Evolutionary conservation across 1,140 invertebrate species (phyloP), one percentile per base, ranked within the genome.

Genomic region (Saxidomus purpurata): DNA sequence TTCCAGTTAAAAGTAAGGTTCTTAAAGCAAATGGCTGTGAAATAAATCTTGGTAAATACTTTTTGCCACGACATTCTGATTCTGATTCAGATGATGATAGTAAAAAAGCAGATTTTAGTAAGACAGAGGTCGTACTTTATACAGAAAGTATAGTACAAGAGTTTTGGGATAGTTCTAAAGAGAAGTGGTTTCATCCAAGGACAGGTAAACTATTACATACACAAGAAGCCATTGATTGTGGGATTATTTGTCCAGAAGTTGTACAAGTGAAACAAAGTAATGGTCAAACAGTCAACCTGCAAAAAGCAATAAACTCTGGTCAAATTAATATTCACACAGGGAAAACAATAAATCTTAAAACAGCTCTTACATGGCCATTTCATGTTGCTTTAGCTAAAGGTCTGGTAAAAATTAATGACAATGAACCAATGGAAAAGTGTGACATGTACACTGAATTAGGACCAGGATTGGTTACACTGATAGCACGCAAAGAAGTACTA

Each of bases 191-290:
- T 85, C 98, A 99, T 96, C 98, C 98, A 4, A 96, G 97, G 55
- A 98, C 97, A 25, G 97, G 97, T n/a, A 97, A 98, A 92, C 94
- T 97, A 2, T 91, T 98, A 11, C 97, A 96, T 40, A 96, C 98
- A 4, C 96, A 96, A 84, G 98, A 99, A 95, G 98, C 98, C 22
- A 96, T 99, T 25, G 97, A 97, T 87, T 94, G 96, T 36, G 97
- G 97, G 8, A 96, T 97, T 89, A 96, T 99, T 28, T 76, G 80
- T 95, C 95, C 97, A 22, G 96, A 97, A 74, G 97, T 97, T 59
- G 97, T 97, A 55, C 97, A 97, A 0, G 98, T 98, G 91, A 97
- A 96, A 77, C 96, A 98, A 93, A 97, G 97, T 0, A 96, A 96
- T 87, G 97, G 97, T 43, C 97, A 97, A 36, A 87, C 74, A 13